These are phyloP conservation scores for Agrochola macilenta DNA, from an alignment of 2,888 invertebrate genomes.

Conservation along the genomic window DNA sequence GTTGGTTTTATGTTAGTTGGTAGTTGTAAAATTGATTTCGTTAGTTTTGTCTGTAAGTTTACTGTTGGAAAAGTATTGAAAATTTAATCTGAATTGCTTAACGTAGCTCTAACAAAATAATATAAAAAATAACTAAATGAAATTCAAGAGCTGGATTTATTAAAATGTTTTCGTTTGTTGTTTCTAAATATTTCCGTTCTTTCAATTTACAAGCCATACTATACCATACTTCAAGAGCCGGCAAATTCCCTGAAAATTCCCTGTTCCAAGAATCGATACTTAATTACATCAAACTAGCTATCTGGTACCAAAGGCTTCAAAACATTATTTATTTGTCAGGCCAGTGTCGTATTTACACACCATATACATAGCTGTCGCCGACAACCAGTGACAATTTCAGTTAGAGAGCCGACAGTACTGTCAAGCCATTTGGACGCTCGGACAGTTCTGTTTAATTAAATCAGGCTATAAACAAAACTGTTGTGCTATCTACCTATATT, in stretches of 20 bases:
- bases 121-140: too few relatives aligned
- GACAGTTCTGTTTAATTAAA: slow-evolving; percentile 49
- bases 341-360: background rate
- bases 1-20: background rate
- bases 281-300: background rate
- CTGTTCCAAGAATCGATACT: background rate
- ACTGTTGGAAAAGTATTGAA: too few relatives aligned
- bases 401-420: slow-evolving; percentile 24
- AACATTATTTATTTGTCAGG: background rate
- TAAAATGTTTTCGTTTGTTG: too few relatives aligned
- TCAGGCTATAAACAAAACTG: slow-evolving; percentile 34
- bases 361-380: background rate
- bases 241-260: too few relatives aligned
- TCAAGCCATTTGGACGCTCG: slow-evolving; percentile 10
- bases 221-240: background rate
- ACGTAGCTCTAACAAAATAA: background rate
- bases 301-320: too few relatives aligned
- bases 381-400: slow-evolving; percentile 30
- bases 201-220: background rate
- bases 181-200: background rate
- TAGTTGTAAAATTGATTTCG: background rate
- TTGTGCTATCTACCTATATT: background rate
- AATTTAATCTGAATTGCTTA: background rate
- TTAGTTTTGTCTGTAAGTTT: background rate
- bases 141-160: background rate